Evolutionary conservation across 2,888 invertebrate genomes (phyloP), one percentile per base, ranked within the genome.

Genomic region (Arge pagana): DNA sequence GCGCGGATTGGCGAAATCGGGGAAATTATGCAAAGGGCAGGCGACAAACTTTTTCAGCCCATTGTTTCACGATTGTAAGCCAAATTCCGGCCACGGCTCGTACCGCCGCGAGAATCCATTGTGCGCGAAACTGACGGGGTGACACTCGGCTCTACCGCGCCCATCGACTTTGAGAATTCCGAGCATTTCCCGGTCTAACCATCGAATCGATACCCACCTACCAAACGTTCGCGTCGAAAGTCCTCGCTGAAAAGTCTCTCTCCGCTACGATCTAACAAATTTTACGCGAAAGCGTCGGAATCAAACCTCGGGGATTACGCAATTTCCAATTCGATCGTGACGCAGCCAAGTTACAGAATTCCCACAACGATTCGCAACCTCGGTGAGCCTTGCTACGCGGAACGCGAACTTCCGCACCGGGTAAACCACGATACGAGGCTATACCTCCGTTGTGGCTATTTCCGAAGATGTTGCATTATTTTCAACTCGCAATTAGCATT

Each of bases 391-490:
- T n/a, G n/a, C n/a, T n/a, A n/a, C n/a, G n/a, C n/a, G n/a, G n/a
- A n/a, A n/a, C n/a, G n/a, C n/a, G n/a, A n/a, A n/a, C n/a, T n/a
- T n/a, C n/a, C n/a, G n/a, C n/a, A n/a, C n/a, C n/a, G 62, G 65
- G 60, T 59, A 64, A 59, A 52, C 56, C 40, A 51, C 41, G 52
- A 49, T 58, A 56, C 43, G 50, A 31, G 48, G 57, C 48, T 52
- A 23, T 48, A 7, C 48, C n/a, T 35, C 35, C 21, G 23, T 35
- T n/a, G 19, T 11, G 4, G 31, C 21, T 33, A 13, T 3, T 16
- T 8, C 31, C 23, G 2, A n/a, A n/a, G n/a, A n/a, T n/a, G n/a
- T n/a, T n/a, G n/a, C n/a, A n/a, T n/a, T 11, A 33, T 33, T 45
- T 45, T 19, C 21, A 31, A 15, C 21, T 10, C 7, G 7, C 10